phyloP scores from a whole-genome alignment of 92 coral and sea anemone species.

The Epizoanthus stellaris region DNA sequence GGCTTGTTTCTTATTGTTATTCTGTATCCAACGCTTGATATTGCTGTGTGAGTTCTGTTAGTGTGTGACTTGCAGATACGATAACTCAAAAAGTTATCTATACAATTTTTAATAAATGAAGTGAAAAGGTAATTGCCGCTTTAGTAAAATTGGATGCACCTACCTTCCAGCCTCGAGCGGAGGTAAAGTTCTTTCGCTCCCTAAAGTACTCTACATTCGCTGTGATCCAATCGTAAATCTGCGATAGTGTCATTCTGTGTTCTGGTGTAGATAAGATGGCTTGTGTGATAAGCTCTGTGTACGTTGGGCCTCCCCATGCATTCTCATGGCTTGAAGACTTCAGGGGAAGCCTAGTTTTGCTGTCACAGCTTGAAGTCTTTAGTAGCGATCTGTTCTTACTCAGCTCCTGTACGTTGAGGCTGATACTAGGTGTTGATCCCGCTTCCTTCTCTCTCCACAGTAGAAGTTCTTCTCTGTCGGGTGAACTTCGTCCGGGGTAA shows the following conservation, averaged over 20 bases:
- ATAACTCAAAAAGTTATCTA: not conserved
- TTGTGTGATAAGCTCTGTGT: slow-evolving; percentile 43
- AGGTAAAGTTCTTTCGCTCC: slow-evolving; percentile 35
- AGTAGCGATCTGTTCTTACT: slow-evolving; percentile 3
- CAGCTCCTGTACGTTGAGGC: not conserved
- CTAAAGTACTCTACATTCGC: slow-evolving; percentile 38
- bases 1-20: slow-evolving; percentile 19
- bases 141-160: not conserved
- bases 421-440: not conserved
- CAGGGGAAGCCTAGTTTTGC: not conserved
- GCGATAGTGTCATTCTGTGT: slow-evolving; percentile 38
- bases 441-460: slow-evolving; percentile 7
- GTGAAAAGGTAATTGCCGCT: not conserved
- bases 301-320: slow-evolving; percentile 43
- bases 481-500: not conserved
- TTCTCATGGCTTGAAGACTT: slow-evolving; percentile 38
- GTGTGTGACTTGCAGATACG: not conserved
- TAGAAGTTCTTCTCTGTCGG: slow-evolving; percentile 3
- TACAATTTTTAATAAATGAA: not conserved
- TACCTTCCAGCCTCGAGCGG: slow-evolving; percentile 51
- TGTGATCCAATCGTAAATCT: slow-evolving; percentile 43
- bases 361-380: slow-evolving; percentile 16
- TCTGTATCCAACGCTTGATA: slow-evolving; percentile 17
- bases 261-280: slow-evolving; percentile 45
- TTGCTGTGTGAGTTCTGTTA: not conserved